phyloP scores from a whole-genome alignment of 1,140 invertebrate genomes.

The Thaumatotibia leucotreta region DNA sequence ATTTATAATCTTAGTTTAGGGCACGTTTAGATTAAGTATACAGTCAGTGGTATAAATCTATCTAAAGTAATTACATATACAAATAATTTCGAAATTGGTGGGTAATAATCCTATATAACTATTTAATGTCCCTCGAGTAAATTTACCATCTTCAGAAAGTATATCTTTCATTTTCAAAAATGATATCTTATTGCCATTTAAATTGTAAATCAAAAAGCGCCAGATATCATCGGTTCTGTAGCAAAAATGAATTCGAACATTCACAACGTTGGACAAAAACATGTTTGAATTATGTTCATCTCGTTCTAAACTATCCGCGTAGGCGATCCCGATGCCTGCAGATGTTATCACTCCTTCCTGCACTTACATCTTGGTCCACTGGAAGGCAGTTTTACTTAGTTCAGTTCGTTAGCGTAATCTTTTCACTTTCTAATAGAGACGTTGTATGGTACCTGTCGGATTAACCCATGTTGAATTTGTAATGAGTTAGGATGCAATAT shows the following conservation, averaged over 20 bases:
- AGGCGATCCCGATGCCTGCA: constrained; percentile 38
- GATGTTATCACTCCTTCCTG: constrained; percentile 32
- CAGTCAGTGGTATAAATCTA: too few relatives aligned
- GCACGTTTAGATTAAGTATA: too few relatives aligned
- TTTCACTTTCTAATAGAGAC: constrained; percentile 39
- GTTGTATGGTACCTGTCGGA: constrained; percentile 25
- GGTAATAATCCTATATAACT: too few relatives aligned
- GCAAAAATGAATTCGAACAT: constrained; percentile 55
- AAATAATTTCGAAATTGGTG: too few relatives aligned
- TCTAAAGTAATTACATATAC: too few relatives aligned
- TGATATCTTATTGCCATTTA: too few relatives aligned
- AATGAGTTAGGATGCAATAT: background rate
- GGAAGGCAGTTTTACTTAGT: constrained; percentile 16
- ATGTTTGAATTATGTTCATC: constrained; percentile 54
- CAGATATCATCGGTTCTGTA: constrained; percentile 32
- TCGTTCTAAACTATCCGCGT: background rate
- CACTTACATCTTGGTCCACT: constrained; percentile 9
- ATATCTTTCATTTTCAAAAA: too few relatives aligned
- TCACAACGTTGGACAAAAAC: constrained; percentile 40
- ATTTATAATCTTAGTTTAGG: background rate
- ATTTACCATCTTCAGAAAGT: too few relatives aligned
- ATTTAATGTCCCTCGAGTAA: too few relatives aligned
- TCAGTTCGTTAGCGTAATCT: constrained; percentile 34
- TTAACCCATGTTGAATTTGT: constrained; percentile 16
- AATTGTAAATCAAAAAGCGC: constrained; percentile 20